These are phyloP conservation scores for Indicator maculatus DNA, from an alignment of 2,113 vertebrate genomes.

Conservation along the genomic window DNA sequence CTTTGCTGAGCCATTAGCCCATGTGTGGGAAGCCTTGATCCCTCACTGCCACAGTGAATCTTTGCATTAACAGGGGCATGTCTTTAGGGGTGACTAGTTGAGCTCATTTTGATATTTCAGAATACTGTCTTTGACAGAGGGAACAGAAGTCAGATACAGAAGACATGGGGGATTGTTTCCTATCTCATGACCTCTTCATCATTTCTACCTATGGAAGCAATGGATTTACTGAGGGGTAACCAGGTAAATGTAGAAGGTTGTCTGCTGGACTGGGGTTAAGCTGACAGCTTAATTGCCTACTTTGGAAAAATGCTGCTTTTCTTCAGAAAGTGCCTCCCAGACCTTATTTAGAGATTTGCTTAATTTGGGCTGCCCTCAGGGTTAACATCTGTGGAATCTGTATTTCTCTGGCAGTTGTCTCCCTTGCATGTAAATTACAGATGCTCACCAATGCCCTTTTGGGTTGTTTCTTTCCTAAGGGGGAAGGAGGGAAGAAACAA, in stretches of 20 bases:
- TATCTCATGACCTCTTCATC: not conserved
- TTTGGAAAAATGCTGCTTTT: constrained; percentile 14
- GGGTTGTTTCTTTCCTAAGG: constrained; percentile 1
- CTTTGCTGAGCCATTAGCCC: not conserved
- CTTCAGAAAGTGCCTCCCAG: constrained; percentile 38
- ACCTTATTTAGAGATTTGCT: constrained; percentile 68
- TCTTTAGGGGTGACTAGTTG: not conserved
- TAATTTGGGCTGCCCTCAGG: constrained; percentile 60
- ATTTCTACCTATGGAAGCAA: not conserved
- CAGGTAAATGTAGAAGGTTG: not conserved
- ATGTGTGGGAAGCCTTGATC: rapidly evolving
- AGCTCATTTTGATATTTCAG: not conserved
- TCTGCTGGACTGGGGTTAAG: not conserved
- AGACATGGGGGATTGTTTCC: not conserved
- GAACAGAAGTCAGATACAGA: not conserved
- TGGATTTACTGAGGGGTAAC: not conserved
- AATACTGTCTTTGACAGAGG: not conserved
- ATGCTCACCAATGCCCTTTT: constrained; percentile 51
- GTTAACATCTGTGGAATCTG: constrained; percentile 65
- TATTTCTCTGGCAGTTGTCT: constrained; percentile 52
- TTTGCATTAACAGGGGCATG: not conserved
- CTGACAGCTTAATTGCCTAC: not conserved
- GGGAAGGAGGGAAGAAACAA: not conserved
- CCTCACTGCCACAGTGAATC: rapidly evolving
- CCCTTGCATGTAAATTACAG: constrained; percentile 40